Evolutionary conservation across 2,888 invertebrate species (phyloP).

Genomic region (Pristionchus maxplancki): DNA sequence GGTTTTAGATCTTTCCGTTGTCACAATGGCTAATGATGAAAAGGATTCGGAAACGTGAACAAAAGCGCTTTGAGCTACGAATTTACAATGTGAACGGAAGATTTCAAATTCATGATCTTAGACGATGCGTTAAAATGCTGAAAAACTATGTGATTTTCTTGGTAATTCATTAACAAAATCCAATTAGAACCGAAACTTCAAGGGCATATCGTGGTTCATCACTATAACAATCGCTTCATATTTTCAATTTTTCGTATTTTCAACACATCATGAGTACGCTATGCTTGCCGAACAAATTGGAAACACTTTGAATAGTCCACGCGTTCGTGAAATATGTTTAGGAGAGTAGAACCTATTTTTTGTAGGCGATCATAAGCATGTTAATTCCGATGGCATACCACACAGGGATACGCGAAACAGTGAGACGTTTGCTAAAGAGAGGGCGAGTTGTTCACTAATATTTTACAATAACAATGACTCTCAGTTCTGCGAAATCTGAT

Average conservation of each 20-base stretch:
- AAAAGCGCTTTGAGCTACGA: neutral
- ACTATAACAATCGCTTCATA: neutral
- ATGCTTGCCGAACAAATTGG: slow-evolving; percentile 15
- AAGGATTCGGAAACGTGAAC: neutral
- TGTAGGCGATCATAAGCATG: slow-evolving; percentile 8
- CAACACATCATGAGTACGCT: neutral
- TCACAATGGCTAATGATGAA: neutral
- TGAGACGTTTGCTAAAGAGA: neutral
- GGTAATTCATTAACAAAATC: neutral
- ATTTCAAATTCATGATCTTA: slow-evolving; percentile 25
- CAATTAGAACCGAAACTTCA: neutral
- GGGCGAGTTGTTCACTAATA: neutral
- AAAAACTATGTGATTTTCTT: neutral
- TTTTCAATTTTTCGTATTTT: neutral
- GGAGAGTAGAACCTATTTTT: too few species aligned
- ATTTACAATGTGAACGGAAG: slow-evolving; percentile 14
- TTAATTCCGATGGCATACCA: neutral
- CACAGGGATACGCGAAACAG: neutral
- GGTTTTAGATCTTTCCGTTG: neutral
- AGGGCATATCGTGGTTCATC: neutral
- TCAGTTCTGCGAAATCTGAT: neutral
- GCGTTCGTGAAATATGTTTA: too few species aligned
- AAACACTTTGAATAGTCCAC: neutral
- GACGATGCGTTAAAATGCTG: neutral
- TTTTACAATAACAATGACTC: neutral